Percentiles rank a stretch among this genome's conserved stretches.
These are phyloP conservation scores for Falco rusticolus DNA, from an alignment of 2,797 vertebrate species.

Conservation along the genomic window DNA sequence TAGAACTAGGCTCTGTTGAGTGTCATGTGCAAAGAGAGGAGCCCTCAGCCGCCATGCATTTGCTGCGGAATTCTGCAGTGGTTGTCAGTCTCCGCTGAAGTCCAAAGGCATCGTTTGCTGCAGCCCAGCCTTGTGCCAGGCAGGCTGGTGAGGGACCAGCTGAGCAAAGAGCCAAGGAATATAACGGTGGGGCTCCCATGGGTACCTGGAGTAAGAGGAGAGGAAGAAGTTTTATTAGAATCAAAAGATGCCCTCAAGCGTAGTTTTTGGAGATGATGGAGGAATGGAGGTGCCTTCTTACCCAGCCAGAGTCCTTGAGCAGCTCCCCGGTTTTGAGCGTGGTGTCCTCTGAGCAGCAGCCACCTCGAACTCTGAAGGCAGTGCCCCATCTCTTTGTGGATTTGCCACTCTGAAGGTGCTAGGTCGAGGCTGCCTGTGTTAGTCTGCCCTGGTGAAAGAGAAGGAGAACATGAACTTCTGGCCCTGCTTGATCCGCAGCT, in stretches of 20 bases:
- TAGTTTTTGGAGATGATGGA: background rate
- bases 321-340: accelerated
- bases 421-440: accelerated
- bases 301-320: background rate
- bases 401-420: background rate
- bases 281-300: background rate
- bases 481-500: background rate
- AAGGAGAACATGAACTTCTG: background rate
- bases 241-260: background rate
- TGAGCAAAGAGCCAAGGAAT: background rate
- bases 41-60: background rate
- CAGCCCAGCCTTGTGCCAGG: background rate
- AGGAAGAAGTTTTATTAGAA: background rate
- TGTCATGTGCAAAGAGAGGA: background rate
- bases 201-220: background rate
- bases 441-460: background rate
- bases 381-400: background rate
- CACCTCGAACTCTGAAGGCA: accelerated
- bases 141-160: background rate
- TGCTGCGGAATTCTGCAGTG: background rate
- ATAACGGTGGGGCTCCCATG: accelerated
- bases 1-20: background rate
- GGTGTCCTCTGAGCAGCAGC: background rate
- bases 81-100: background rate
- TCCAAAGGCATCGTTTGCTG: background rate